These are phyloP conservation scores for Pachyramphus minor DNA, from an alignment of 2,113 vertebrate genomes.

Conservation along the genomic window DNA sequence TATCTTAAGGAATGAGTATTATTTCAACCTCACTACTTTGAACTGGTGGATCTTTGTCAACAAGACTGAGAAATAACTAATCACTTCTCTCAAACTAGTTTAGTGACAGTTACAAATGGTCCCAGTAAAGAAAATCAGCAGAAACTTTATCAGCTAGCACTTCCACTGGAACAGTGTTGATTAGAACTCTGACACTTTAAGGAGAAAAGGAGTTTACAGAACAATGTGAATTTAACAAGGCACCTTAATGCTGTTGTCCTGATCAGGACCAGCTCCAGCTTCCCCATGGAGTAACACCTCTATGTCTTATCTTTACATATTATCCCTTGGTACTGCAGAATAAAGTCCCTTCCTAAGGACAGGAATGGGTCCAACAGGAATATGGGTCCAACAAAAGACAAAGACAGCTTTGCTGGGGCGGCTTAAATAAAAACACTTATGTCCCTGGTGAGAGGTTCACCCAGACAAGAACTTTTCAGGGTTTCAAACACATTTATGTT, in stretches of 20 bases:
- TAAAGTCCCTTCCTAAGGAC: neutral
- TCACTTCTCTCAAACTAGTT: neutral
- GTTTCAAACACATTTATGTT: neutral
- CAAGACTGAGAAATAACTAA: neutral
- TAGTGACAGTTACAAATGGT: neutral
- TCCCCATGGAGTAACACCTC: neutral
- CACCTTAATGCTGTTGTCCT: neutral
- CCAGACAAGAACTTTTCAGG: neutral
- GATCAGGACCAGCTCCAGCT: neutral
- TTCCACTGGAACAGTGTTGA: neutral
- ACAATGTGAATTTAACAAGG: neutral
- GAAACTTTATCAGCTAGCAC: neutral
- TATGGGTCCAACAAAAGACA: neutral
- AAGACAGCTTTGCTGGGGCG: neutral
- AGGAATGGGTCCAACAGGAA: neutral
- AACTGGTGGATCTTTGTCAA: neutral
- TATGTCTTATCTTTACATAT: neutral
- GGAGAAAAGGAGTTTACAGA: neutral
- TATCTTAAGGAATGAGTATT: neutral
- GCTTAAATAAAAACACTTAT: neutral
- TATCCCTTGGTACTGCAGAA: neutral
- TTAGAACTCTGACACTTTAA: neutral
- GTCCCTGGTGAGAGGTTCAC: neutral
- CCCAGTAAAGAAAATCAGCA: neutral
- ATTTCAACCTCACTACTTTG: neutral